Base-by-base conservation (phyloP, 2,888 invertebrate species). In the Trachelus iudaicus region DNA sequence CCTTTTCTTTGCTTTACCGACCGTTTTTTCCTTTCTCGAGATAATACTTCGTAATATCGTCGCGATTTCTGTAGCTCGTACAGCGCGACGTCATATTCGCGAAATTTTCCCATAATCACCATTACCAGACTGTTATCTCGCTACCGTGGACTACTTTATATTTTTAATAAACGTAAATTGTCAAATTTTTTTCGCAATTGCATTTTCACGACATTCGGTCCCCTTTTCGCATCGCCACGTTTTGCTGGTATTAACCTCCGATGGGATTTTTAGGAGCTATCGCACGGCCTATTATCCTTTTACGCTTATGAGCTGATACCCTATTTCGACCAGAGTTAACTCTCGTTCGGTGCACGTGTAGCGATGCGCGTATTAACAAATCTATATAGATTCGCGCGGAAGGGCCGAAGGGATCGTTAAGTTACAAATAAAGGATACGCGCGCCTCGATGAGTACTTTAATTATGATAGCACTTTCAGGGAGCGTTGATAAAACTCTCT, bases 21-120 rank as follows among this genome's bases (percentile, higher is more conserved):
- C 34, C 75, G n/a, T 71, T 76, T 75, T 77, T 80, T 79, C 75
- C 73, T 79, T 76, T 71, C 73, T 34, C 56, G 23, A 56, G 15
- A 23, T 23, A 23, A 56, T 23, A 56, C 23, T 23, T 15, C 56
- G 56, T 23, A 56, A 56, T 9, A 56, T 56, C 23, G 0, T 23
- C 56, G 23, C 23, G 56, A 56, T 9, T 56, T 56, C 56, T 56
- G 9, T 56, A 23, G 56, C 23, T 56, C 2, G 0, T 56, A 56
- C 23, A 23, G 23, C 56, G 23, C 2, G 6, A 56, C 6, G 23
- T 56, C 40, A 23, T 23, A 1, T 56, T 23, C 9, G 23, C 56
- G 2, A 56, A 56, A 56, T 56, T 40, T 56, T 56, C 9, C 9
- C 56, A 56, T 23, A 56, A 56, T 6, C 56, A 23, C 56, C 23